Percentiles rank a stretch among this genome's conserved stretches.
These are phyloP conservation scores for Vespertilio murinus DNA, from an alignment of 2,797 vertebrate species.

Conservation along the genomic window DNA sequence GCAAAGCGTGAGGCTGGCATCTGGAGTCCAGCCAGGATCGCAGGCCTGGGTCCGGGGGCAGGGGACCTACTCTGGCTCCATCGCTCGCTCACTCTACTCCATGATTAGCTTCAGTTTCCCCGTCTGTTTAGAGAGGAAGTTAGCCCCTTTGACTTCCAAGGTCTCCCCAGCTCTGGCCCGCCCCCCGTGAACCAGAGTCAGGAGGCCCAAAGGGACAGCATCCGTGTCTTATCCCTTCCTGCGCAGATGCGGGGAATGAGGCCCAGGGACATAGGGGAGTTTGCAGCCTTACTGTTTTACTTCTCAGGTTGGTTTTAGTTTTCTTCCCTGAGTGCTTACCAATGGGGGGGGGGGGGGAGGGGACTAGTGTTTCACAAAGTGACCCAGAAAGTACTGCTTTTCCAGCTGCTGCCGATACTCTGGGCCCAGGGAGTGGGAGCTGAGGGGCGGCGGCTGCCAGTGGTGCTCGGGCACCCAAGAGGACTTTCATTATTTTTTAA, in stretches of 20 bases:
- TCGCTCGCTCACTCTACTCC: background rate
- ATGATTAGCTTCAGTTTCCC: background rate
- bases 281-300: background rate
- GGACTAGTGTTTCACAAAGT: background rate
- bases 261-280: background rate
- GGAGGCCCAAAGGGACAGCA: background rate
- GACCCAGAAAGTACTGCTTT: background rate
- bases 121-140: background rate
- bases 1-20: background rate
- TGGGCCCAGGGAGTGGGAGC: background rate
- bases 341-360: fast-evolving
- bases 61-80: background rate
- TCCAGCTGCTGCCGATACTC: background rate
- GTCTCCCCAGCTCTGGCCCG: background rate
- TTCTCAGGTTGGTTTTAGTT: background rate
- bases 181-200: background rate
- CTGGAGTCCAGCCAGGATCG: background rate
- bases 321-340: background rate
- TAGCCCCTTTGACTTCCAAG: background rate
- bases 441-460: fast-evolving
- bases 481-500: no score
- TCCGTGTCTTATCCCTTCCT: background rate
- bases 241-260: background rate
- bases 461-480: background rate
- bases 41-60: background rate